Conservation (phyloP, 2,113 vertebrate species). For the Oryzias javanicus region DNA sequence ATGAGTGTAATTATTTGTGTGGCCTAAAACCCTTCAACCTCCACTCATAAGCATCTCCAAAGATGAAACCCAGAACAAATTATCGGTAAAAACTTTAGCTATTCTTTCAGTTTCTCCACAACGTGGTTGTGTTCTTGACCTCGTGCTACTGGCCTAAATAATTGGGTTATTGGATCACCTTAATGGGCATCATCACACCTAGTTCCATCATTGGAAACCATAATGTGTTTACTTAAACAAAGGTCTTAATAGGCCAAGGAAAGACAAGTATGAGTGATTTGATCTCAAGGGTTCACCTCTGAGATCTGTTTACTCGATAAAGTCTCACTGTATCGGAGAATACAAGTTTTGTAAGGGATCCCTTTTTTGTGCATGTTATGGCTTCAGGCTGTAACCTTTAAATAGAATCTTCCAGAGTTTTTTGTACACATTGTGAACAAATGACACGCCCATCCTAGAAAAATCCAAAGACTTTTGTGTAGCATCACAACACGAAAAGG, state of each 20-base stretch:
- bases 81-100: no score
- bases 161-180: no score
- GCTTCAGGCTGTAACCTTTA: conserved; percentile 41
- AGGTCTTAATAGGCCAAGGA: conserved; percentile 11
- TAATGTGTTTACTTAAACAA: conserved; percentile 16
- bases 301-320: conserved; percentile 43
- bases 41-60: no score
- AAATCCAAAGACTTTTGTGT: conserved; percentile 55
- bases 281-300: conserved; percentile 26
- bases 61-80: no score
- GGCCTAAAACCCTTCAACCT: no score
- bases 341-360: conserved; percentile 37
- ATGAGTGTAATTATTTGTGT: no score
- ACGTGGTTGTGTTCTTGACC: no score
- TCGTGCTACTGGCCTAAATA: no score
- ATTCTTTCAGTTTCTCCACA: no score
- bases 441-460: conserved; percentile 64
- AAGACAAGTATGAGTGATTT: conserved; percentile 27
- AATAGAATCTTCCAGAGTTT: conserved; percentile 34
- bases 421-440: conserved; percentile 47
- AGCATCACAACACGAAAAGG: conserved; percentile 43
- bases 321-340: conserved; percentile 11
- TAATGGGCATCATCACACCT: no score
- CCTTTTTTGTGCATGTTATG: conserved; percentile 39
- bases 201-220: conserved; percentile 10